Evolutionary conservation across 1,140 invertebrate species (phyloP).

Genomic region (Asbolus verrucosus): DNA sequence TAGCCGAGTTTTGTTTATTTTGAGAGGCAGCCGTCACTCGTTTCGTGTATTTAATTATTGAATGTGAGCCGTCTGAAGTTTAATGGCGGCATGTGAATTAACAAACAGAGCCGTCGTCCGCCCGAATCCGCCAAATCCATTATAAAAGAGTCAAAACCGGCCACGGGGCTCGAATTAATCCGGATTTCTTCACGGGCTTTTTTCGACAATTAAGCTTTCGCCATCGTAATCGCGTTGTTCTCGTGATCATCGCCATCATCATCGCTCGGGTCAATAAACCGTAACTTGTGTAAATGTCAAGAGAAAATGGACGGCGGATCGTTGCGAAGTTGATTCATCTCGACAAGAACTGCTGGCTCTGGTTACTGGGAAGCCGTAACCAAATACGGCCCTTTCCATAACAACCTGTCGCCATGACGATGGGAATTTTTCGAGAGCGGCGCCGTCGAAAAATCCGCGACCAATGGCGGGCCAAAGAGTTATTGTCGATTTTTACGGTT

Average conservation of each 20-base stretch:
- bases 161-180: too few species aligned
- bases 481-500: too few species aligned
- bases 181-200: too few species aligned
- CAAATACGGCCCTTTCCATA: constrained; percentile 23
- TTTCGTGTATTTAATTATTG: constrained; percentile 1
- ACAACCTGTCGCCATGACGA: not conserved
- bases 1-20: constrained; percentile 33
- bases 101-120: not conserved
- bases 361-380: not conserved
- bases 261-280: constrained; percentile 28
- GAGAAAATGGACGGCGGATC: constrained; percentile 14
- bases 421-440: not conserved
- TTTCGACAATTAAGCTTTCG: not conserved
- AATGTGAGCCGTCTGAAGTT: constrained; percentile 3
- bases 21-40: not conserved
- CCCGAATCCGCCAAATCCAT: not conserved
- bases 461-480: too few species aligned
- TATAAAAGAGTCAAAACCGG: too few species aligned
- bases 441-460: too few species aligned
- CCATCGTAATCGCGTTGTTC: not conserved
- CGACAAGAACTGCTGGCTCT: constrained; percentile 21
- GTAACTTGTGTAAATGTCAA: constrained; percentile 27
- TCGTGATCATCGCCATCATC: not conserved
- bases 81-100: constrained; percentile 13
- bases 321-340: constrained; percentile 29